Conservation (phyloP, 2,113 vertebrate genomes). For the Catagonus wagneri region DNA sequence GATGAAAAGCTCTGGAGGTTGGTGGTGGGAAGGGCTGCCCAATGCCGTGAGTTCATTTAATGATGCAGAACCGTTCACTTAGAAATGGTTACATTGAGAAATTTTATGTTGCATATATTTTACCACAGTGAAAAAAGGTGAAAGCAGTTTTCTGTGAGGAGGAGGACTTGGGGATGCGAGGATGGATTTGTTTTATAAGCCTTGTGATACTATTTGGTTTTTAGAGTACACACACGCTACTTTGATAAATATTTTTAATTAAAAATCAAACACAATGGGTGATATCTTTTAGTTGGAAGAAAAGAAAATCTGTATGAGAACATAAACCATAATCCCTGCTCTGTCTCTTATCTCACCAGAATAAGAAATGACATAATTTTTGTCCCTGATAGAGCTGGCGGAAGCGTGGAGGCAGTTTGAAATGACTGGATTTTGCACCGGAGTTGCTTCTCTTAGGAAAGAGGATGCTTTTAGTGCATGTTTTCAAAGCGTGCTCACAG, state of each 20-base stretch:
- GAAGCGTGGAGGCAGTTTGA: background rate
- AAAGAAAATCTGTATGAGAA: background rate
- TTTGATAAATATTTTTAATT: constrained; percentile 57
- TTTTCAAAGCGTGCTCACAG: background rate
- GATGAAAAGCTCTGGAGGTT: background rate
- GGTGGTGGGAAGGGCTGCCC: too few relatives aligned
- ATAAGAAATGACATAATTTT: background rate
- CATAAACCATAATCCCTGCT: background rate
- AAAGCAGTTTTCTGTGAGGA: background rate
- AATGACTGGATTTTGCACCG: accelerated
- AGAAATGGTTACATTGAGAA: background rate
- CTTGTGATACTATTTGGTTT: background rate
- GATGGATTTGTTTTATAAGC: background rate
- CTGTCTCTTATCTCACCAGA: background rate
- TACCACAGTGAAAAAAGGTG: background rate
- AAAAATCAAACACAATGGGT: background rate
- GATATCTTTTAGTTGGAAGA: constrained; percentile 27
- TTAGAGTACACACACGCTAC: background rate
- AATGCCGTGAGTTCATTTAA: background rate
- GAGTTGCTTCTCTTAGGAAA: background rate
- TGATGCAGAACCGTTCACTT: background rate
- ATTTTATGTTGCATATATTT: background rate
- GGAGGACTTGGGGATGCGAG: background rate
- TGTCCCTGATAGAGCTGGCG: background rate
- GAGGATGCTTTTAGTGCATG: background rate